These are phyloP conservation scores for Lophius americanus DNA, from an alignment of 2,797 vertebrate species.

Conservation along the genomic window DNA sequence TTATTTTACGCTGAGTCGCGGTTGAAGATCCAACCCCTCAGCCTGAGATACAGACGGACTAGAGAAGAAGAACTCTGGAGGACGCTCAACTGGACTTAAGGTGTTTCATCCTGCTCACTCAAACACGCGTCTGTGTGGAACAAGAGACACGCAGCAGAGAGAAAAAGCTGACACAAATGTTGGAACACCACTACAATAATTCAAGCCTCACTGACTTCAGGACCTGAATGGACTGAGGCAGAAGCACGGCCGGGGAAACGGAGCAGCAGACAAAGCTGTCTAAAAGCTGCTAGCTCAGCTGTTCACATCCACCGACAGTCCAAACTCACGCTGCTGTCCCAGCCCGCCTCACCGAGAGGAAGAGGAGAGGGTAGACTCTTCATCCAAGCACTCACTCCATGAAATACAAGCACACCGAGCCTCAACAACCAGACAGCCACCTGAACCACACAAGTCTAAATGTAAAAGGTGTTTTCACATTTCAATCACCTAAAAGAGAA, in stretches of 20 bases:
- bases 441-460: too few relatives aligned
- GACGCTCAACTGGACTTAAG: too few relatives aligned
- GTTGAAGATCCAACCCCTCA: too few relatives aligned
- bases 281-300: conserved; percentile 43
- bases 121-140: not conserved
- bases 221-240: conserved; percentile 31
- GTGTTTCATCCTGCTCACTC: too few relatives aligned
- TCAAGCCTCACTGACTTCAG: conserved; percentile 37
- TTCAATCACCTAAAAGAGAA: not conserved
- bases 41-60: too few relatives aligned
- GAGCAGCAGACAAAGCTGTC: conserved; percentile 27
- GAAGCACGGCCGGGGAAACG: conserved; percentile 10
- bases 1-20: too few relatives aligned
- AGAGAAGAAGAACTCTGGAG: too few relatives aligned
- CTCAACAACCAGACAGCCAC: too few relatives aligned
- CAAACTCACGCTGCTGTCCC: not conserved
- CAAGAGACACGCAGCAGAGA: conserved; percentile 11
- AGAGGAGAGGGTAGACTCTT: conserved; percentile 25
- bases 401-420: too few relatives aligned
- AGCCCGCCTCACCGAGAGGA: conserved; percentile 34
- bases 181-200: conserved; percentile 43
- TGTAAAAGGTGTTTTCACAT: too few relatives aligned
- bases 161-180: conserved; percentile 42
- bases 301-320: conserved; percentile 11
- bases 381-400: conserved; percentile 9